phyloP scores from a whole-genome alignment of 2,888 invertebrate genomes.

The Congeria kusceri region DNA sequence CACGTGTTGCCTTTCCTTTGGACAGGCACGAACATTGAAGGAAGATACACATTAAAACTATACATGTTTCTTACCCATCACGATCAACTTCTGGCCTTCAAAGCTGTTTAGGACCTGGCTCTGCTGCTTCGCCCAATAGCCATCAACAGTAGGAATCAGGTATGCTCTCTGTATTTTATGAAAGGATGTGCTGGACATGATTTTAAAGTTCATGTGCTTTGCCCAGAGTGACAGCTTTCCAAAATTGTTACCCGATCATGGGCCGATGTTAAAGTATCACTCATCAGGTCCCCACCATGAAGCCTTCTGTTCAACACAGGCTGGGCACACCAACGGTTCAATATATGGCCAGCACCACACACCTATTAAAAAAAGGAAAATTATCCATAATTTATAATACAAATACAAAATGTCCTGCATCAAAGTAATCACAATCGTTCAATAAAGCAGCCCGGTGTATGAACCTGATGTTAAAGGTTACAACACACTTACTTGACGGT shows the following conservation, averaged over 20 bases:
- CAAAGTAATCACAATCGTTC: too few relatives aligned
- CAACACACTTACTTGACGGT: too few relatives aligned
- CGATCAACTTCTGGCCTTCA: constrained; percentile 2
- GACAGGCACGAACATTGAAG: too few relatives aligned
- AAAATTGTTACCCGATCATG: constrained; percentile 40
- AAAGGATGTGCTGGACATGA: constrained; percentile 4
- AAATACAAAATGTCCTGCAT: too few relatives aligned
- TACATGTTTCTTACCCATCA: constrained; percentile 14
- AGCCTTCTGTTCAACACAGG: constrained; percentile 32
- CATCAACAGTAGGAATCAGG: constrained; percentile 17
- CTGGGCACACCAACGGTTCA: constrained; percentile 33
- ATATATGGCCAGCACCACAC: constrained; percentile 17
- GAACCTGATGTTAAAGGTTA: too few relatives aligned
- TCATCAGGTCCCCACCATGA: constrained; percentile 26
- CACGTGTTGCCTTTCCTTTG: too few relatives aligned
- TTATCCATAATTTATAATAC: too few relatives aligned
- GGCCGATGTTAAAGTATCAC: constrained; percentile 17
- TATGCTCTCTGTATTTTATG: constrained; percentile 28
- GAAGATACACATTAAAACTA: too few relatives aligned
- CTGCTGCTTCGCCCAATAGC: constrained; percentile 10
- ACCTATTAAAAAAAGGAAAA: constrained; percentile 27
- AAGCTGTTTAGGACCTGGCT: constrained; percentile 5
- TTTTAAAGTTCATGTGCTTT: constrained; percentile 17
- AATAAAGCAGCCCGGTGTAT: too few relatives aligned
- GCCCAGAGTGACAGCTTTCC: constrained; percentile 30